Evolutionary conservation across 1,140 invertebrate genomes (phyloP).

Genomic region (Drosophila leontia): DNA sequence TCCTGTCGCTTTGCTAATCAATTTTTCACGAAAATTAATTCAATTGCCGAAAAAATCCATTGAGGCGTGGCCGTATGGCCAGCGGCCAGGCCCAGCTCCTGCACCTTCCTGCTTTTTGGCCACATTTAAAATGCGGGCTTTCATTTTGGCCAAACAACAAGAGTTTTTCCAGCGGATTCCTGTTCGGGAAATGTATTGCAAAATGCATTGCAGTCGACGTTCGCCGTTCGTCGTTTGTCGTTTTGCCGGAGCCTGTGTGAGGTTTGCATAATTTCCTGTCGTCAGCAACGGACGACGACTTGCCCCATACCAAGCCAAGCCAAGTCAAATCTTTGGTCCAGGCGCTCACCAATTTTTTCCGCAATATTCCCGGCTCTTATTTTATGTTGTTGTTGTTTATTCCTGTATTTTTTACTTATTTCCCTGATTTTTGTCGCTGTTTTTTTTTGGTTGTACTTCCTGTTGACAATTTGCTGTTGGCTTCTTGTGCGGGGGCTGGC

Average conservation of each 20-base stretch:
- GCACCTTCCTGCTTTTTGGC: slow-evolving; percentile 31
- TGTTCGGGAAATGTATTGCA: slow-evolving; percentile 41
- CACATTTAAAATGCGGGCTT: slow-evolving; percentile 80
- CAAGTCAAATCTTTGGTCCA: slow-evolving; percentile 52
- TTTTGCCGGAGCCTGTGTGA: slow-evolving; percentile 40
- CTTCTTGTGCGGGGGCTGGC: slow-evolving; percentile 43
- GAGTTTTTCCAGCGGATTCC: slow-evolving; percentile 39
- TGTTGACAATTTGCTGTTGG: slow-evolving; percentile 79
- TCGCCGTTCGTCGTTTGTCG: too few relatives aligned
- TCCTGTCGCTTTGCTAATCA: slow-evolving; percentile 55
- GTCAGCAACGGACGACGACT: slow-evolving; percentile 62
- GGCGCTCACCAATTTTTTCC: slow-evolving; percentile 3
- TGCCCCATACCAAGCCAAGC: slow-evolving; percentile 22
- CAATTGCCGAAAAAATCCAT: slow-evolving; percentile 84
- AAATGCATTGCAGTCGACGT: slow-evolving; percentile 58
- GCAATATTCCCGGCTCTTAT: neutral
- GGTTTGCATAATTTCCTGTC: slow-evolving; percentile 85
- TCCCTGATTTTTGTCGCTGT: slow-evolving; percentile 8
- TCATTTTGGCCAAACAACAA: slow-evolving; percentile 63
- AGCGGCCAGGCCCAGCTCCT: slow-evolving; percentile 34
- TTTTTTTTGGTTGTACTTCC: slow-evolving; percentile 68
- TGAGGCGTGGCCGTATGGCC: slow-evolving; percentile 74
- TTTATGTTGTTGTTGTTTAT: neutral
- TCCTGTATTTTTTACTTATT: slow-evolving; percentile 20
- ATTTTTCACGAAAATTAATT: slow-evolving; percentile 85